Base-by-base conservation (phyloP, 2,113 vertebrate genomes). In the Hippocampus comes region DNA sequence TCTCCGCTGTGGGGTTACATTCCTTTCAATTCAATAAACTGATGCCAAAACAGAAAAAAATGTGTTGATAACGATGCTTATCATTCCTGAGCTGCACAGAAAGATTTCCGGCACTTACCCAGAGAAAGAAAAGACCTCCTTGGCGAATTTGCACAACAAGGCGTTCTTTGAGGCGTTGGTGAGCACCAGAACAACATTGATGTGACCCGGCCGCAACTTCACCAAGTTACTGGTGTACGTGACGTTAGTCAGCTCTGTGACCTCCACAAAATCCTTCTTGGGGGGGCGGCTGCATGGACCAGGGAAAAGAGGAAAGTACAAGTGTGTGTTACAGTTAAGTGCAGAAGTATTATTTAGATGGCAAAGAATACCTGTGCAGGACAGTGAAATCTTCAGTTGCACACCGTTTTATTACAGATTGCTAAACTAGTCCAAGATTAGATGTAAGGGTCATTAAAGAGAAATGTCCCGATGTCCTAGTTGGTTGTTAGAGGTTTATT, bases 141-240 rank as follows among this genome's bases (percentile, higher is more conserved):
- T 87, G 34, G 96, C 96, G 49, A 94, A 98, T 68, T 95, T 96
- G 90, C 94, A 93, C 30, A 98, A 95, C 51, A 98, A 88, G 9
- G 84, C 78, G 0, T 93, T 95, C 86, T 96, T 98, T 78, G 95
- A 96, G n/a, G 94, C 76, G 15, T 90, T 91, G 2, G 95, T 96
- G 30, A 98, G 93, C 78, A 97, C 94, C 82, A 98, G 89, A 9
- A 98, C 94, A 8, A 98, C 93, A 0, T 98, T 98, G 80, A 98
- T 95, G 85, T 98, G 95, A 0, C 96, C 96, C 0, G 96, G 96
- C 84, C 95, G 89, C 77, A 98, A 92, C 70, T 94, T 95, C 0
- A 98, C 95, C 83, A 98, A 73, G 89, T 98, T 98, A 65, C 96
- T 97, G 84, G 79, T 95, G 84, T 98, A 97, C 0, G 95, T 98